Evolutionary conservation across 2,113 vertebrate genomes (phyloP).

Genomic region (Tachuris rubrigastra): DNA sequence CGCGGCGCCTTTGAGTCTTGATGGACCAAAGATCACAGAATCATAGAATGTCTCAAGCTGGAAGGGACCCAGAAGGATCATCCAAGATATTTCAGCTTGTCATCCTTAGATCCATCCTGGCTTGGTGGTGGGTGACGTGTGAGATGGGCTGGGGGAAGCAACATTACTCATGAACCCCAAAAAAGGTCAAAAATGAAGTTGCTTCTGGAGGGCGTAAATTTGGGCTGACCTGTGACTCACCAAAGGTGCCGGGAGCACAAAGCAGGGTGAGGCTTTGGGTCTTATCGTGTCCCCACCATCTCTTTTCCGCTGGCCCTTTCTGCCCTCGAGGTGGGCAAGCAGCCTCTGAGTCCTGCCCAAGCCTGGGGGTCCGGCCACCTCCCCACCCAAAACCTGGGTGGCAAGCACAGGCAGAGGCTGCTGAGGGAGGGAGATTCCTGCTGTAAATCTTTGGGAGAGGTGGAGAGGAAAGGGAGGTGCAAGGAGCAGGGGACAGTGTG

Average conservation of each 20-base stretch:
- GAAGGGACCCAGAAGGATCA: background rate
- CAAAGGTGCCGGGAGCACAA: background rate
- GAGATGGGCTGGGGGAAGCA: background rate
- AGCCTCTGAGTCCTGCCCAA: background rate
- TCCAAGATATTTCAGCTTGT: fast-evolving
- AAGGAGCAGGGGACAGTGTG: background rate
- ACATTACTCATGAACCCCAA: fast-evolving
- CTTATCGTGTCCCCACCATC: background rate
- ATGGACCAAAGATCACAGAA: background rate
- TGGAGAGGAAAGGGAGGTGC: slow-evolving; percentile 38
- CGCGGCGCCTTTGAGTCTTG: background rate
- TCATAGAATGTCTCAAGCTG: background rate
- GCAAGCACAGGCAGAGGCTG: background rate
- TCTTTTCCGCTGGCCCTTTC: background rate
- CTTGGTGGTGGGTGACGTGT: fast-evolving
- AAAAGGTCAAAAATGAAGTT: background rate
- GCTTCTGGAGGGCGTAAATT: background rate
- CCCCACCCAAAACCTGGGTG: fast-evolving
- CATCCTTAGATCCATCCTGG: background rate
- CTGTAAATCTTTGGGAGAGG: background rate
- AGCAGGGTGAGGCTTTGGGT: slow-evolving; percentile 19
- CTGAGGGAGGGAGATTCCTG: fast-evolving
- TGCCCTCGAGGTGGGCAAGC: background rate
- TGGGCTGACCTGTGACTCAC: background rate
- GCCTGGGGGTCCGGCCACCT: background rate